phyloP scores from a whole-genome alignment of 2,113 vertebrate genomes.

The Oreotrochilus melanogaster region DNA sequence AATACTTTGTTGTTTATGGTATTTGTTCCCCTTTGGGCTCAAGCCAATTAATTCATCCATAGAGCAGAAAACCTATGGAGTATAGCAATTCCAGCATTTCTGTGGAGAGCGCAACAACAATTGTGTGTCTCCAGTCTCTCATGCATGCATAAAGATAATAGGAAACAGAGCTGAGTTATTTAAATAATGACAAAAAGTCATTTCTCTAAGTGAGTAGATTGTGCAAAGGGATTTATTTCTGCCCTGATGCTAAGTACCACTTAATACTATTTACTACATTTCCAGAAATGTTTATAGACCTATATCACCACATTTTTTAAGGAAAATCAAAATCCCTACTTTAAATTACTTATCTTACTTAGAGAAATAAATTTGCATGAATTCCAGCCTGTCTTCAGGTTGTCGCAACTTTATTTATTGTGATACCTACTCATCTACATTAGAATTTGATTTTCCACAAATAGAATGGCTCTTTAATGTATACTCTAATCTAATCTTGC shows the following conservation, averaged over 20 bases:
- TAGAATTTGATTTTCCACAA: background rate
- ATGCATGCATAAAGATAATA: background rate
- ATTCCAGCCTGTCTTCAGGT: background rate
- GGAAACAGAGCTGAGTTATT: background rate
- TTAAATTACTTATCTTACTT: background rate
- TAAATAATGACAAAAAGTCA: background rate
- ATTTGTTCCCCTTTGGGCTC: slow-evolving; percentile 14
- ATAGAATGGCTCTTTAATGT: background rate
- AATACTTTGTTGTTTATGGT: slow-evolving; percentile 4
- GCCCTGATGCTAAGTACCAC: background rate
- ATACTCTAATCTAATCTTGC: background rate
- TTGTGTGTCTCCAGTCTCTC: background rate
- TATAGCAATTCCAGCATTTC: background rate
- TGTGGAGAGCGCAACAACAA: background rate
- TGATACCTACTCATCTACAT: background rate
- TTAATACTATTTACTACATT: background rate
- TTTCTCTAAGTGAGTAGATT: background rate
- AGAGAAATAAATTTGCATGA: background rate
- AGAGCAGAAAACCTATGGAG: background rate
- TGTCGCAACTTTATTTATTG: background rate
- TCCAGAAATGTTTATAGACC: background rate
- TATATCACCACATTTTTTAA: background rate
- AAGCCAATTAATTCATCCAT: slow-evolving; percentile 13
- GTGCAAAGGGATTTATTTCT: background rate
- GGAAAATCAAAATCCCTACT: background rate